Conservation (phyloP, 2,797 vertebrate species). For the Pyrocephalus nanus region DNA sequence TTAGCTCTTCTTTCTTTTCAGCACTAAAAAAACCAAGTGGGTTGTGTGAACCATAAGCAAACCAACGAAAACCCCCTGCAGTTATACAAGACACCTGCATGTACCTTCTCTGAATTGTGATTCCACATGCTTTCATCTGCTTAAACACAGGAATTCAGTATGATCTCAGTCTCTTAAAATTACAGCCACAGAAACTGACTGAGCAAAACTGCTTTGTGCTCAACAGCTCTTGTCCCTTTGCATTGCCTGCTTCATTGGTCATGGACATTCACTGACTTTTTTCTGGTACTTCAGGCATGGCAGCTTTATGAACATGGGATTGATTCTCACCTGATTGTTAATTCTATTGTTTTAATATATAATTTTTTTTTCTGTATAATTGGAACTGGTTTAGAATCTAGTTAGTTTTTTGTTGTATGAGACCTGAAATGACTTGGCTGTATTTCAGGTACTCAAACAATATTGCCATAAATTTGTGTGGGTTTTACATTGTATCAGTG, state of each 20-base stretch:
- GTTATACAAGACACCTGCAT: background rate
- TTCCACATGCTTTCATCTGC: background rate
- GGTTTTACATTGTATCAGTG: background rate
- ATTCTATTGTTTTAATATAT: background rate
- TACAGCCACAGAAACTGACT: background rate
- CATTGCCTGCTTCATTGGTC: background rate
- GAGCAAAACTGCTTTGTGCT: background rate
- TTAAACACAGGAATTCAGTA: background rate
- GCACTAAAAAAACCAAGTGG: background rate
- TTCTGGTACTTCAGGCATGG: background rate
- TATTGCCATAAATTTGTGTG: background rate
- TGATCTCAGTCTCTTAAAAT: conserved; percentile 5
- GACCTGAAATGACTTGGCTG: background rate
- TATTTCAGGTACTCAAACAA: background rate
- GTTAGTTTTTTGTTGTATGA: background rate
- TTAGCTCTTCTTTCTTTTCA: background rate
- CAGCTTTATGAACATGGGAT: background rate
- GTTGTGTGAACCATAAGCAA: background rate
- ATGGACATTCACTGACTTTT: background rate
- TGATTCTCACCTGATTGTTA: background rate
- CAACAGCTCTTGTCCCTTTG: background rate
- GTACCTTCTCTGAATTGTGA: background rate
- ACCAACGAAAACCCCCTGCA: background rate
- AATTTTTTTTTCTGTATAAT: background rate
- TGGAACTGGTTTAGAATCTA: background rate